These are phyloP conservation scores for Chlorops oryzae DNA, from an alignment of 1,140 invertebrate species.

Conservation along the genomic window DNA sequence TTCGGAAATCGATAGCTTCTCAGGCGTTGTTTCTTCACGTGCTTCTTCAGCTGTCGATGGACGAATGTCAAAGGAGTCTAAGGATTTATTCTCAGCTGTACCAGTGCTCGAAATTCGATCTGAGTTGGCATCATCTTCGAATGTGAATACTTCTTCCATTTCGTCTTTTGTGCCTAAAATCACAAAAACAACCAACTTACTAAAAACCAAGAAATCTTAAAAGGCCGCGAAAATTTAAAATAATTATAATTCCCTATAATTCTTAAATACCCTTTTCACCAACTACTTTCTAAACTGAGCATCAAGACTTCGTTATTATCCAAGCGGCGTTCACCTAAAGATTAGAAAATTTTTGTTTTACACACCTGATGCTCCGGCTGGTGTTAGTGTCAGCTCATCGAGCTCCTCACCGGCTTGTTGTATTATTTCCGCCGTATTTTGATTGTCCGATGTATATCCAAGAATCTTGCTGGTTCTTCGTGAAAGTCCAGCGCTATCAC, in stretches of 20 bases:
- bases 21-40: slow-evolving; percentile 40
- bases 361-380: no score
- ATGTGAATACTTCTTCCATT: slow-evolving; percentile 41
- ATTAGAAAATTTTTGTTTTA: no score
- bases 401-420: background rate
- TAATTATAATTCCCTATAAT: no score
- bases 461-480: slow-evolving; percentile 44
- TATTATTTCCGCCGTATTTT: slow-evolving; percentile 20
- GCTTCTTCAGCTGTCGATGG: slow-evolving; percentile 49
- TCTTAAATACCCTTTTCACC: no score
- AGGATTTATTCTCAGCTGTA: slow-evolving; percentile 32
- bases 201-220: no score
- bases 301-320: no score
- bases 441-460: slow-evolving; percentile 25
- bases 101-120: slow-evolving; percentile 18
- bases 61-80: slow-evolving; percentile 48
- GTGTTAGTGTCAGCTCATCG: no score
- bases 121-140: slow-evolving; percentile 36
- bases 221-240: no score
- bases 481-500: slow-evolving; percentile 30
- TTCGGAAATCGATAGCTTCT: slow-evolving; percentile 40
- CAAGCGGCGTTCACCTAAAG: no score
- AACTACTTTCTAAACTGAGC: no score
- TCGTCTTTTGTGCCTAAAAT: no score
- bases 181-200: no score